Conservation (phyloP, 2,888 invertebrate species). For the Salpingus planirostris region DNA sequence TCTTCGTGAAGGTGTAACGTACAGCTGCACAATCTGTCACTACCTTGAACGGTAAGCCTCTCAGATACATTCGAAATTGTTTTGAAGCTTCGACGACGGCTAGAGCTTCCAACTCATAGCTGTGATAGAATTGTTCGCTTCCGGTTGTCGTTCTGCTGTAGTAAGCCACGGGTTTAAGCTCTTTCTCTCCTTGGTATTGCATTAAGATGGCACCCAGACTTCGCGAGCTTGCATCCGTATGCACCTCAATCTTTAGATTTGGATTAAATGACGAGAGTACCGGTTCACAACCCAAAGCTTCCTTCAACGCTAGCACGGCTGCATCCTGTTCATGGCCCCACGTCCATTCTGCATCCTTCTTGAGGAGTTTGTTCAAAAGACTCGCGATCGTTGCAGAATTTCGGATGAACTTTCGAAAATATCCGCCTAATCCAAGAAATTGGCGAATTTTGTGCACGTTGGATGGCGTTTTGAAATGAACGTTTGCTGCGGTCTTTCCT, state of each 20-base stretch:
- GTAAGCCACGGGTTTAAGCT: conserved; percentile 22
- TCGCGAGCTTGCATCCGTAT: conserved; percentile 21
- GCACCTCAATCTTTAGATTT: conserved; percentile 16
- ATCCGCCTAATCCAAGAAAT: conserved; percentile 4
- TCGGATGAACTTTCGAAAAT: conserved; percentile 4
- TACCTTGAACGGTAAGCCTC: conserved; percentile 17
- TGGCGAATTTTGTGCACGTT: conserved; percentile 6
- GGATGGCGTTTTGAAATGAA: conserved; percentile 10
- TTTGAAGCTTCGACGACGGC: conserved; percentile 9
- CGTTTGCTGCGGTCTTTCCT: conserved; percentile 11
- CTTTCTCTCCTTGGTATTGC: conserved; percentile 19
- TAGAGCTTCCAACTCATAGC: conserved; percentile 13
- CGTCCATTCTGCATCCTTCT: conserved; percentile 1
- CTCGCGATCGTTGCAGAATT: conserved; percentile 1
- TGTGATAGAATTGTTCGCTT: conserved; percentile 10
- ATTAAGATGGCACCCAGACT: conserved; percentile 23
- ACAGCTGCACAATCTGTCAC: conserved; percentile 20
- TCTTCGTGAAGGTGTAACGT: conserved; percentile 14
- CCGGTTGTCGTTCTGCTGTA: conserved; percentile 12
- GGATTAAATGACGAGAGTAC: conserved; percentile 6
- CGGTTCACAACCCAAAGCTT: conserved; percentile 3
- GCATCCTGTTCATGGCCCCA: conserved; percentile 7
- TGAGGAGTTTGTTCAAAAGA: not conserved
- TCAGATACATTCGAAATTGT: conserved; percentile 16
- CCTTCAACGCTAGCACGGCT: conserved; percentile 4